phyloP scores from a whole-genome alignment of 2,797 vertebrate species.

The Rousettus madagascariensis region DNA sequence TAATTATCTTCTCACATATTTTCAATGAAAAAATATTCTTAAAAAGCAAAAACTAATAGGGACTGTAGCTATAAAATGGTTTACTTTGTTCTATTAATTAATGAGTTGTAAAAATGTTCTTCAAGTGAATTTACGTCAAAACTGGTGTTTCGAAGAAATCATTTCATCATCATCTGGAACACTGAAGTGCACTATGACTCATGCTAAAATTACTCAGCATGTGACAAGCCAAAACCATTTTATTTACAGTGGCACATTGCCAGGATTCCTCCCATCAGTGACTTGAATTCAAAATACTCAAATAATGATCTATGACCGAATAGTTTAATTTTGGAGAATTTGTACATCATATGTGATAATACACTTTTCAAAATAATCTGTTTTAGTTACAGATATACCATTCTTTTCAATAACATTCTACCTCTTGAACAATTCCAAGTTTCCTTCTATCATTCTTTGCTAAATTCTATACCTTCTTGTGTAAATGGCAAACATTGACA shows the following conservation, averaged over 20 bases:
- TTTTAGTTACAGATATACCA: not conserved
- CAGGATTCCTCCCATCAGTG: not conserved
- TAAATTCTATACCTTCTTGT: not conserved
- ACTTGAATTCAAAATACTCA: conserved; percentile 18
- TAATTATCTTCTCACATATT: not conserved
- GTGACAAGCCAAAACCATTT: not conserved
- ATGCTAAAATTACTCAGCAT: not conserved
- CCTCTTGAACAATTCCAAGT: not conserved
- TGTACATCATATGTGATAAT: not conserved
- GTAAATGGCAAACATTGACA: not conserved
- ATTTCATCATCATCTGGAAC: not conserved
- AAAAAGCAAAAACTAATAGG: not conserved
- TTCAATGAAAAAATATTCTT: not conserved
- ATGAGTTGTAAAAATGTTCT: not conserved
- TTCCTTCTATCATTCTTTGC: not conserved
- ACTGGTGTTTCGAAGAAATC: not conserved
- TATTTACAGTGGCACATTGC: conserved; percentile 8
- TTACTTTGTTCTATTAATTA: not conserved
- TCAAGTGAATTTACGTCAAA: conserved; percentile 11
- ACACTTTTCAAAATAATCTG: not conserved
- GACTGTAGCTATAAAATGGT: not conserved
- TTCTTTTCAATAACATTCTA: not conserved
- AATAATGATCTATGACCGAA: not conserved
- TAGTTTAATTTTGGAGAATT: not conserved
- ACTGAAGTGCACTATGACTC: not conserved